Evolutionary conservation across 2,888 invertebrate species (phyloP), one percentile per base, ranked within the genome.

Genomic region (Phorcus lineatus): DNA sequence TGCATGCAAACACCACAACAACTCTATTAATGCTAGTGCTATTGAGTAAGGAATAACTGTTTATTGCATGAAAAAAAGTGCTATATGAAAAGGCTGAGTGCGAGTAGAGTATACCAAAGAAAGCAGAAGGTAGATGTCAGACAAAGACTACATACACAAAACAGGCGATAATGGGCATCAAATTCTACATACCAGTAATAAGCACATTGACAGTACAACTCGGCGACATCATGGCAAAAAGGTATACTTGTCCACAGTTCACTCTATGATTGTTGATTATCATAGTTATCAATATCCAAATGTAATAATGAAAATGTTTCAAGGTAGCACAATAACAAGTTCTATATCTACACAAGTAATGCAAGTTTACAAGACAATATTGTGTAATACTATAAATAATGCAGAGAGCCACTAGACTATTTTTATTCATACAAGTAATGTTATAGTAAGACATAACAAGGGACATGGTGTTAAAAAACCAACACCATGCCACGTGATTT

Each of bases 361-460:
- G 54, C 55, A 76, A 54, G 31, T 55, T 55, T 76, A 76, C 55
- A 55, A 36, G 54, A 76, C 55, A 76, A 76, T 76, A 76, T 54
- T 53, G 76, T 54, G 76, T 28, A 76, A 76, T 76, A 76, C 76
- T 76, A 76, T 76, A 76, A 76, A 76, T 76, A 76, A 76, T 76
- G 76, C 76, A 76, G 55, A 76, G 54, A 55, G 53, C 76, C 76
- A 76, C 76, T 76, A 76, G 54, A 76, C 76, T 76, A 76, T 76
- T 76, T 47, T 76, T 76, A 76, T 76, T 76, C 76, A 76, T 76
- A 76, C 76, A 76, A 76, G 76, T 54, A 76, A 76, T 76, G 76
- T 76, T 76, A 76, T 76, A 76, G 28, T 76, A 76, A 76, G 53
- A 76, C 70, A 55, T 76, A 76, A 76, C 55, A 76, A 76, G 54